These are phyloP conservation scores for Mythimna impura DNA, from an alignment of 2,888 invertebrate species.

Conservation along the genomic window DNA sequence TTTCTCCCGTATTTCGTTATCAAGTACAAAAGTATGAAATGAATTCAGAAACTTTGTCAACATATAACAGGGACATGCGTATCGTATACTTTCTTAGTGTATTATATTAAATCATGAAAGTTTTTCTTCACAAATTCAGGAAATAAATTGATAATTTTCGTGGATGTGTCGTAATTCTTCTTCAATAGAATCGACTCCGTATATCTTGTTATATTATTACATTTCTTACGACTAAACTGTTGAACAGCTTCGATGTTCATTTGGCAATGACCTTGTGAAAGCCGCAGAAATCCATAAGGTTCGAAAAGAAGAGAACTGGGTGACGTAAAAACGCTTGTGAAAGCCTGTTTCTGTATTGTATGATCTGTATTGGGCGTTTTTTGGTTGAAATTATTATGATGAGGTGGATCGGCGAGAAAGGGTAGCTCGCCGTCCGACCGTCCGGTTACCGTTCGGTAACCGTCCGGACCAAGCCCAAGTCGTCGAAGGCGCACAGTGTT, in stretches of 20 bases:
- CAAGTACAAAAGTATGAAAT: constrained; percentile 57
- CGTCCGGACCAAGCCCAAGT: too few species aligned
- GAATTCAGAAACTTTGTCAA: constrained; percentile 63
- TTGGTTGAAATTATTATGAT: too few species aligned
- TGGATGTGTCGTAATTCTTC: constrained; percentile 5
- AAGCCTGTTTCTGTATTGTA: too few species aligned
- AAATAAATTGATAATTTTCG: constrained; percentile 29
- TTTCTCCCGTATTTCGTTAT: constrained; percentile 56
- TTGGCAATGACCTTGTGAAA: not conserved
- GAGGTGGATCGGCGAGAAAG: too few species aligned
- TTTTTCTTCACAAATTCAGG: constrained; percentile 29
- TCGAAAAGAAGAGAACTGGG: too few species aligned
- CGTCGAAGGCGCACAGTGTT: too few species aligned
- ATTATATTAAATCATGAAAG: constrained; percentile 56
- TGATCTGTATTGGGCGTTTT: too few species aligned
- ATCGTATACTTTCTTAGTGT: constrained; percentile 49
- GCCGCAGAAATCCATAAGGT: too few species aligned
- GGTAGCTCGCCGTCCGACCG: too few species aligned
- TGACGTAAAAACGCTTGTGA: too few species aligned
- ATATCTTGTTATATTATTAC: not conserved
- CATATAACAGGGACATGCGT: constrained; percentile 48
- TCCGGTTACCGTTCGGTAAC: too few species aligned
- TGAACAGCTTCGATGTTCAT: not conserved
- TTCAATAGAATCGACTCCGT: not conserved
- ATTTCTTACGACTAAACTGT: not conserved